These are phyloP conservation scores for Microcebus griseorufus DNA, from an alignment of 2,113 vertebrate species.

Conservation along the genomic window DNA sequence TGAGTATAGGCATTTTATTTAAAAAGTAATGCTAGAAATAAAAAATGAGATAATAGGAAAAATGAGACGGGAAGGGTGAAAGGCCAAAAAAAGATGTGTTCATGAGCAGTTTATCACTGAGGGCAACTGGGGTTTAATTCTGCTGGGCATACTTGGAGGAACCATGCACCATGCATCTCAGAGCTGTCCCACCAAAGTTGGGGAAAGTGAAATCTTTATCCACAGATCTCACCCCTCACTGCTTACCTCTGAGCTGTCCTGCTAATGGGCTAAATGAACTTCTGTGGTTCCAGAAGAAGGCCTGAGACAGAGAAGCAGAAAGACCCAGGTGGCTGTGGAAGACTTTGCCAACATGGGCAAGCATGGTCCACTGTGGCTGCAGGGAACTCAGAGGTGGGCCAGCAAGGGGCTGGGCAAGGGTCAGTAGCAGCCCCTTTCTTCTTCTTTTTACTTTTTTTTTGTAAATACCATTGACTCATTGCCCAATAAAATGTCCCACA, in stretches of 20 bases:
- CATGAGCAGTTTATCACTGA: background rate
- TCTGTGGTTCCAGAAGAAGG: background rate
- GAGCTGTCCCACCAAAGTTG: background rate
- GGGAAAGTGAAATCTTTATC: background rate
- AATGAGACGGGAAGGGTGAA: background rate
- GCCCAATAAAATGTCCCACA: background rate
- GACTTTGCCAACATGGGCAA: background rate
- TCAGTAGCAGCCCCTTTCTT: accelerated
- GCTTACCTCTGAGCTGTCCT: background rate
- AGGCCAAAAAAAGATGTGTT: background rate
- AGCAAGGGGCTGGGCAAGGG: too few species aligned
- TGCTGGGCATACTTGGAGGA: background rate
- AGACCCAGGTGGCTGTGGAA: background rate
- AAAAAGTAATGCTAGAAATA: background rate
- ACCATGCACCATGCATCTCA: background rate
- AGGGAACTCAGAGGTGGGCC: background rate
- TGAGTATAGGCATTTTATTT: background rate
- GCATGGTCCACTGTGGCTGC: accelerated
- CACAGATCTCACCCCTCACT: background rate
- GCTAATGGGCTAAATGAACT: background rate
- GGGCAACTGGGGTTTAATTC: background rate
- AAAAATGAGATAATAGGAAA: background rate
- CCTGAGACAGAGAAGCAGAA: background rate
- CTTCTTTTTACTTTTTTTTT: background rate
- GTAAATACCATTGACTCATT: background rate